phyloP scores from a whole-genome alignment of 2,113 vertebrate genomes.

The Sinocyclocheilus grahami region DNA sequence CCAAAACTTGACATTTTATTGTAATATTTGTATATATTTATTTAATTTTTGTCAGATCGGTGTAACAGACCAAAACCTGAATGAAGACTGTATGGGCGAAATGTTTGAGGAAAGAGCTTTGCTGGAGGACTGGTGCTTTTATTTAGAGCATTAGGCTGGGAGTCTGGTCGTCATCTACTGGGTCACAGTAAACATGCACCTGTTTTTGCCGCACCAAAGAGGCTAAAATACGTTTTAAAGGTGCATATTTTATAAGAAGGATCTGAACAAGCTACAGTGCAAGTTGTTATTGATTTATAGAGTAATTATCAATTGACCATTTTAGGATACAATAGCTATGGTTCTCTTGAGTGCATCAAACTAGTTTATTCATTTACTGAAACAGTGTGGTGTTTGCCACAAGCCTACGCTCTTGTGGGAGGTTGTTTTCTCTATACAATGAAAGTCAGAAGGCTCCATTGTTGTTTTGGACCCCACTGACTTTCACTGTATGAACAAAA shows the following conservation, averaged over 20 bases:
- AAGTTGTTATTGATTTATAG: background rate
- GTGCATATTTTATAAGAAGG: background rate
- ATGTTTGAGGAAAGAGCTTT: background rate
- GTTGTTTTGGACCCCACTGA: too few species aligned
- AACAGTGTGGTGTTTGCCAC: too few species aligned
- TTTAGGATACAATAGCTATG: background rate
- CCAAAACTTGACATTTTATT: background rate
- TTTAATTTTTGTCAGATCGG: background rate
- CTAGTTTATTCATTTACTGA: too few species aligned
- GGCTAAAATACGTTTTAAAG: background rate
- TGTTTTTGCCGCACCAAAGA: background rate
- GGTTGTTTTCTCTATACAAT: too few species aligned
- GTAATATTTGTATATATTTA: background rate
- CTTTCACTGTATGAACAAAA: too few species aligned
- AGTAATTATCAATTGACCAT: background rate
- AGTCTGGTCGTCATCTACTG: background rate
- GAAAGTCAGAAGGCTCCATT: too few species aligned
- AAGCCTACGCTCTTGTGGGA: too few species aligned
- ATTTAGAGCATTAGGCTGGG: background rate
- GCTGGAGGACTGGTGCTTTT: background rate
- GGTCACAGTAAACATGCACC: background rate
- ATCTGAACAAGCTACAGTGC: background rate
- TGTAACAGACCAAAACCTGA: background rate
- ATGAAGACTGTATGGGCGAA: background rate
- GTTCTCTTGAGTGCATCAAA: too few species aligned